These are phyloP conservation scores for Drosophila neonasuta DNA, from an alignment of 2,888 invertebrate species.

Conservation along the genomic window DNA sequence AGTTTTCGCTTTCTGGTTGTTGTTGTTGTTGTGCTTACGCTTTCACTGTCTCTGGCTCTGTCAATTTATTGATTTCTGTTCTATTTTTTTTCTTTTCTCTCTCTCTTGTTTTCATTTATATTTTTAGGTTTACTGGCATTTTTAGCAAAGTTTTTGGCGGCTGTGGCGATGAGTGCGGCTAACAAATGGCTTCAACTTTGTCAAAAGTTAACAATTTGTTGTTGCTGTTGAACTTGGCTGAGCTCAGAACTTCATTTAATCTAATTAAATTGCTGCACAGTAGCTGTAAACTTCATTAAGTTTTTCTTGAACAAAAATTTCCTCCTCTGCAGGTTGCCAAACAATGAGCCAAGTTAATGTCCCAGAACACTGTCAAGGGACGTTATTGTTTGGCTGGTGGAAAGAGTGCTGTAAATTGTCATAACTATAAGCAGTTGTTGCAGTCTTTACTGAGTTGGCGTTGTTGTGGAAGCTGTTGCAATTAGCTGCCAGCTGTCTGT, in stretches of 20 bases:
- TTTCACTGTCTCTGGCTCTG: conserved; percentile 22
- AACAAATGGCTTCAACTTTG: conserved; percentile 62
- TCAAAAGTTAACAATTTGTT: conserved; percentile 28
- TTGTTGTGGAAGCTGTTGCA: conserved; percentile 35
- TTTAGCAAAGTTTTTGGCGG: conserved; percentile 31
- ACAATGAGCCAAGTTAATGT: conserved; percentile 63
- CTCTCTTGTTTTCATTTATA: conserved; percentile 17
- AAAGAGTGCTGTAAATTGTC: conserved; percentile 55
- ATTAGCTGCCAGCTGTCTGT: conserved; percentile 53
- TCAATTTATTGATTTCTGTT: conserved; percentile 65
- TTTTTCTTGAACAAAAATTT: conserved; percentile 34
- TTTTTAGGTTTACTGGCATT: conserved; percentile 24
- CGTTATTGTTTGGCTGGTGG: neutral
- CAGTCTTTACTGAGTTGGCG: conserved; percentile 22
- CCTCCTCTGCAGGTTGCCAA: conserved; percentile 31
- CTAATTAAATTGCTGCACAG: conserved; percentile 61
- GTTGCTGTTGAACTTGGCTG: conserved; percentile 21
- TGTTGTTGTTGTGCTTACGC: conserved; percentile 19
- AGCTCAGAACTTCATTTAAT: conserved; percentile 57
- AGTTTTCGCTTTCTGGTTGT: conserved; percentile 31
- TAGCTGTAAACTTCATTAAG: conserved; percentile 60
- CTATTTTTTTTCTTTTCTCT: conserved; percentile 13
- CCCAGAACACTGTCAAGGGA: conserved; percentile 46
- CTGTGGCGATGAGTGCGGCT: conserved; percentile 48
- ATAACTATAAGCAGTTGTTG: conserved; percentile 47